Evolutionary conservation across 2,113 vertebrate species (phyloP).

Genomic region (Girardinichthys multiradiatus): DNA sequence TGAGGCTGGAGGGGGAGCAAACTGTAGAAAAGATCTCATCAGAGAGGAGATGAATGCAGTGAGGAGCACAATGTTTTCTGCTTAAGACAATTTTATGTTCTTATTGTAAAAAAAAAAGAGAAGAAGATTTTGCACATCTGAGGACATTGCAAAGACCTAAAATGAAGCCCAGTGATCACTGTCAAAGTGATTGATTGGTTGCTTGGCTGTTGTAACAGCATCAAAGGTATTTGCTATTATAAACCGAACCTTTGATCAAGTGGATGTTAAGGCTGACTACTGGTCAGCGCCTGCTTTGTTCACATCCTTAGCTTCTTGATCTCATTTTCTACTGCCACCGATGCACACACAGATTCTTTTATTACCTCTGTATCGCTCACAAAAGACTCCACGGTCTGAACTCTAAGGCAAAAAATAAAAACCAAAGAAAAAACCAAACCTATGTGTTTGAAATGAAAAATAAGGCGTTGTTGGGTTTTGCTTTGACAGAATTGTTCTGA

Average conservation of each 20-base stretch:
- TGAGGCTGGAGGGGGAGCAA: not conserved
- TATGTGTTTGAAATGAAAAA: conserved; percentile 8
- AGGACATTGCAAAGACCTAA: conserved; percentile 17
- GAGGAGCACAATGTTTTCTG: conserved; percentile 1
- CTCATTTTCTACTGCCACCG: conserved; percentile 27
- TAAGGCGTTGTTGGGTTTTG: not conserved
- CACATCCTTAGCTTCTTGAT: conserved; percentile 53
- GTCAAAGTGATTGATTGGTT: conserved; percentile 56
- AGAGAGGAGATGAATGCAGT: conserved; percentile 3
- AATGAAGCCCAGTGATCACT: conserved; percentile 29
- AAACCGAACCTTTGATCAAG: conserved; percentile 57
- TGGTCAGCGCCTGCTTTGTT: conserved; percentile 49
- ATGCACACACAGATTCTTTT: conserved; percentile 34
- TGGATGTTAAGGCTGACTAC: conserved; percentile 29
- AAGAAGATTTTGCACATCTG: conserved; percentile 11
- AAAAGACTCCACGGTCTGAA: conserved; percentile 8
- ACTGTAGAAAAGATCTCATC: conserved; percentile 15
- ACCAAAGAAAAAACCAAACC: not conserved
- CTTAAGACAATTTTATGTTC: not conserved
- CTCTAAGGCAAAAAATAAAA: not conserved
- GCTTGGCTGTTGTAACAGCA: conserved; percentile 27
- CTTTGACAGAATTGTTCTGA: too few relatives aligned
- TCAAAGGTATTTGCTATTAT: conserved; percentile 44
- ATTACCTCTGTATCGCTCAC: conserved; percentile 21
- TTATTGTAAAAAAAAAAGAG: not conserved